Evolutionary conservation across 2,113 vertebrate genomes (phyloP).

Genomic region (Strix uralensis): DNA sequence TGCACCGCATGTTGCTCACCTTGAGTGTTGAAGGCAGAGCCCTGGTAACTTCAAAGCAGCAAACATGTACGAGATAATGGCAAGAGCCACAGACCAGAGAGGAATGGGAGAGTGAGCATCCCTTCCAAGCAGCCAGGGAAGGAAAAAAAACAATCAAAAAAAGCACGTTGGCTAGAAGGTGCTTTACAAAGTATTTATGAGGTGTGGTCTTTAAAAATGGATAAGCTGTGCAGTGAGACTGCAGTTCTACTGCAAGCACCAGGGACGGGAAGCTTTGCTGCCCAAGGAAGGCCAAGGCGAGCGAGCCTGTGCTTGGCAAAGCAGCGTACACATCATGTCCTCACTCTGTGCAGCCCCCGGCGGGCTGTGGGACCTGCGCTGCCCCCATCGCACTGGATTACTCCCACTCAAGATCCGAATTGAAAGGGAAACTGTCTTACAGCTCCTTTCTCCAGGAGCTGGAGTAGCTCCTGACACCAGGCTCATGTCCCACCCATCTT

Average conservation of each 20-base stretch:
- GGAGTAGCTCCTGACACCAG: not conserved
- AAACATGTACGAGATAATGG: not conserved
- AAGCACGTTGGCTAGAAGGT: slow-evolving; percentile 43
- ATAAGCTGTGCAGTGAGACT: slow-evolving; percentile 33
- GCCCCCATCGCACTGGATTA: fast-evolving
- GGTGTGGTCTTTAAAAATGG: slow-evolving; percentile 51
- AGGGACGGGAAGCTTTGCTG: not conserved
- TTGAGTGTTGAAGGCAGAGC: not conserved
- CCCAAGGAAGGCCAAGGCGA: not conserved
- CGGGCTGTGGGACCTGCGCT: not conserved
- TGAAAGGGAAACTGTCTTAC: not conserved
- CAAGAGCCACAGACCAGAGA: not conserved
- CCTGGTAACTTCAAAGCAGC: not conserved
- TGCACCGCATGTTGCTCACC: not conserved
- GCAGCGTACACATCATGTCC: fast-evolving
- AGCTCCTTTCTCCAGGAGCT: not conserved
- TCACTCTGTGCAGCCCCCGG: not conserved
- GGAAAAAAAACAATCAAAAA: slow-evolving; percentile 9
- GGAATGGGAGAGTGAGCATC: not conserved
- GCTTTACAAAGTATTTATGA: slow-evolving; percentile 65
- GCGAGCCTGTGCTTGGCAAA: not conserved
- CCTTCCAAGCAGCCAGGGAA: not conserved
- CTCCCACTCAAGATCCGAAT: fast-evolving
- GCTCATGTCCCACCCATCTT: not conserved
- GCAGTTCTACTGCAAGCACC: not conserved